Evolutionary conservation across 2,797 vertebrate genomes (phyloP).

Genomic region (Lindbergichthys nudifrons): DNA sequence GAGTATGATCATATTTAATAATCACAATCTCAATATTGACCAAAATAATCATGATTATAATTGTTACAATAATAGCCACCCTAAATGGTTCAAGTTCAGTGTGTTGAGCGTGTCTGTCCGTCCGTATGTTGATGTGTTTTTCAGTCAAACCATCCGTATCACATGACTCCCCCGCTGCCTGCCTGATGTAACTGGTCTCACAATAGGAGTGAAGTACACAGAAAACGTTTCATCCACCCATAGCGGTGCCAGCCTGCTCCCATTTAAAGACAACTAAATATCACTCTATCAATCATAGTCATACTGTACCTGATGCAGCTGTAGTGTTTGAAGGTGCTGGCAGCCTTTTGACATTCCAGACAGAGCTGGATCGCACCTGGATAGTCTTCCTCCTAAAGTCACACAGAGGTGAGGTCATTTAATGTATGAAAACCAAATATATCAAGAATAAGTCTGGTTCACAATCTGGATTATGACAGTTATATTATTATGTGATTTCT

Average conservation of each 20-base stretch:
- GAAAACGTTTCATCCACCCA: neutral
- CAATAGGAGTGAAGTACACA: constrained; percentile 6
- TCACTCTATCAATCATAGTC: constrained; percentile 19
- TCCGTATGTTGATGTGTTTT: constrained; percentile 5
- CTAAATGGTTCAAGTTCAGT: neutral
- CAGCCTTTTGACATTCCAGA: constrained; percentile 98
- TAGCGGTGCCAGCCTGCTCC: neutral
- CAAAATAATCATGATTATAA: no score
- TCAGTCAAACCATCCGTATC: constrained; percentile 20
- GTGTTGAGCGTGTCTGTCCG: neutral
- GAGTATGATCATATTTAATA: no score
- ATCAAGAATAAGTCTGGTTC: neutral
- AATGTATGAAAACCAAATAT: neutral
- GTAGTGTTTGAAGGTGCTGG: constrained; percentile 99
- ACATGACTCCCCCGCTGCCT: constrained; percentile 7
- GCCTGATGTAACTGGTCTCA: constrained; percentile 6
- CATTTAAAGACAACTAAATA: constrained; percentile 10
- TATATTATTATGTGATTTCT: neutral
- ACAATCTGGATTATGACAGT: neutral
- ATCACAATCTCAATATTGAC: no score
- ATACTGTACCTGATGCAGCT: constrained; percentile 95
- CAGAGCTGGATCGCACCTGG: constrained; percentile 98
- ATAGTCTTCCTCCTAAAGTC: constrained; percentile 96
- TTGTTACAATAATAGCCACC: no score
- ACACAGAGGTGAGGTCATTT: constrained; percentile 18